Base-by-base conservation (phyloP, 2,797 vertebrate species). In the Macropus fuliginosus region DNA sequence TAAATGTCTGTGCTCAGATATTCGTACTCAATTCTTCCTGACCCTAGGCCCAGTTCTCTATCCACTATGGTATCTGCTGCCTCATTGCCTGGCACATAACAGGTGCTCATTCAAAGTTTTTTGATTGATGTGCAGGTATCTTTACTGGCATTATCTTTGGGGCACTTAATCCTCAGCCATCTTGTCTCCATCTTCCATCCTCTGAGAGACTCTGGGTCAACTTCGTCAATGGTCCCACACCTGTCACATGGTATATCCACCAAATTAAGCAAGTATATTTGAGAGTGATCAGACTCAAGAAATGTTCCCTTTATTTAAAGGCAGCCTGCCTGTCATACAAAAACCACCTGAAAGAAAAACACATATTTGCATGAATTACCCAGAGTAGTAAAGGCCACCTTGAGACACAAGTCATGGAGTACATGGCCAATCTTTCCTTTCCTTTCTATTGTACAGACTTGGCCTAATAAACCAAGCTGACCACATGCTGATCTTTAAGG, bases 381-480 rank as follows among this genome's bases (percentile, higher is more conserved):
- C 90, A 11, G 91, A 94, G 93, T 93, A 87, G 93, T 87, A 95
- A 92, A 46, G 74, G 74, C 90, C 46, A 50, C 31, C 92, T 91
- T 56, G 94, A 55, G 91, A 34, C 91, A 93, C 54, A 90, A 92
- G 92, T 89, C 92, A 46, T 56, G 21, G n/a, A 87, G 24, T 50
- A 50, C 34, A 87, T 27, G 40, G 24, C 3, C 74, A 34, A 92
- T 89, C 96, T 89, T n/a, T 90, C 92, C 93, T 91, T 91, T 54
- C 50, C 95, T 92, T 87, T n/a, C 94, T n/a, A 54, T 91, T n/a
- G 18, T 31, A 89, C 52, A 56, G 56, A 94, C 91, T 94, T 93
- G 95, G 95, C 95, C 95, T 95, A 52, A 92, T 93, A 96, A 92
- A 92, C 92, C 46, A 52, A 91, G 66, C 34, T 74, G 96, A 93